Conservation (phyloP, 2,888 invertebrate genomes). For the Pseudococcus viburni region DNA sequence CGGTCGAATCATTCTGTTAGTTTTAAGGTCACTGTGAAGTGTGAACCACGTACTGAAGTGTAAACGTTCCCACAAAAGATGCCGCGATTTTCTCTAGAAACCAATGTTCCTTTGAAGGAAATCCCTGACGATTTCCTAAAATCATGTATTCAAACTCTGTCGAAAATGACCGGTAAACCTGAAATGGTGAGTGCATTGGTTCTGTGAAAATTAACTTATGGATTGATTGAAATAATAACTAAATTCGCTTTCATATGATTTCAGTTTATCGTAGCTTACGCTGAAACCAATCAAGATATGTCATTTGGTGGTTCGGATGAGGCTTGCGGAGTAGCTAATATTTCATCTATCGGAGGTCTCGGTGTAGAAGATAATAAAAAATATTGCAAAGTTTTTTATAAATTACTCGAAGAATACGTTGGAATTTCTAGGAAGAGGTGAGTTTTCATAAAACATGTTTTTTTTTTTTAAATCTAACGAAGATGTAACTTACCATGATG, state of each 20-base stretch:
- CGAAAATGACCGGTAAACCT: conserved; percentile 77
- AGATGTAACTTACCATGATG: too few relatives aligned
- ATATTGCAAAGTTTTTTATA: conserved; percentile 76
- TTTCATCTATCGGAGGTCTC: conserved; percentile 79
- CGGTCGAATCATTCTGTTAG: too few relatives aligned
- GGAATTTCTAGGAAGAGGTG: conserved; percentile 77
- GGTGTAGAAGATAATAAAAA: conserved; percentile 79
- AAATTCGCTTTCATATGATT: neutral
- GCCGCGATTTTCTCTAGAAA: conserved; percentile 78
- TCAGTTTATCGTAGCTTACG: conserved; percentile 75
- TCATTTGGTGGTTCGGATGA: conserved; percentile 76
- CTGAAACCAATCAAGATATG: conserved; percentile 76
- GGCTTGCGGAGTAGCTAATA: conserved; percentile 77
- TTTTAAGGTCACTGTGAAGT: neutral
- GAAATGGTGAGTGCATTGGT: conserved; percentile 69
- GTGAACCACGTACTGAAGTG: too few relatives aligned
- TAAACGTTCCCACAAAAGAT: conserved; percentile 70
- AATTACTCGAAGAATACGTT: conserved; percentile 75
- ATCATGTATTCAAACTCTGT: conserved; percentile 75
- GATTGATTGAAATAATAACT: too few relatives aligned
- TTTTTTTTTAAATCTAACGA: too few relatives aligned
- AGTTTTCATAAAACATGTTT: neutral
- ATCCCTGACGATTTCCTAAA: conserved; percentile 76
- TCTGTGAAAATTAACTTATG: neutral
- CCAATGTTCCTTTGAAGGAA: conserved; percentile 75